A percentile compares a stretch with the other conserved stretches of the same genome.
These are phyloP conservation scores for Eonycteris spelaea DNA, from an alignment of 2,113 vertebrate species.

Conservation along the genomic window DNA sequence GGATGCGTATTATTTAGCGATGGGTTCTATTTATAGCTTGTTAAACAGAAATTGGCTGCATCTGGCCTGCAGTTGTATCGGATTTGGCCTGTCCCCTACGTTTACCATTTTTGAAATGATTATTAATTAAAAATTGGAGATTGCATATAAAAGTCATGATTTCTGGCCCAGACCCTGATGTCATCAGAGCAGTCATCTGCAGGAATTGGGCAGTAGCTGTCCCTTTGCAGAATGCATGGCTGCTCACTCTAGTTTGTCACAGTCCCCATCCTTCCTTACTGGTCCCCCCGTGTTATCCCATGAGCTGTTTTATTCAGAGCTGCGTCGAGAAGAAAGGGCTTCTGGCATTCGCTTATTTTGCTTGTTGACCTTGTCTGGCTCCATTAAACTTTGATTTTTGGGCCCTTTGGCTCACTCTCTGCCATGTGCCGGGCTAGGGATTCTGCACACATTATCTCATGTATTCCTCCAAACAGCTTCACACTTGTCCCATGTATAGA, in stretches of 20 bases:
- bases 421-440: background rate
- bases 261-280: background rate
- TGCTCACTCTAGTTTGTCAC: rapidly evolving
- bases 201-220: background rate
- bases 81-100: background rate
- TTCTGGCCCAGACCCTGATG: background rate
- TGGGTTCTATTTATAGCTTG: background rate
- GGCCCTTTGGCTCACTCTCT: background rate
- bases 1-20: no score
- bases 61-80: background rate
- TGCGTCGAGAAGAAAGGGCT: background rate
- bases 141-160: background rate
- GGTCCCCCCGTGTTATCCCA: rapidly evolving
- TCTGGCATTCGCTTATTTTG: background rate
- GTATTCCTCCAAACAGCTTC: background rate
- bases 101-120: background rate
- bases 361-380: background rate
- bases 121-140: background rate
- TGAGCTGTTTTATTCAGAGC: background rate
- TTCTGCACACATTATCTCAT: background rate
- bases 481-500: background rate
- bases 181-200: rapidly evolving
- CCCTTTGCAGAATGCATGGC: rapidly evolving
- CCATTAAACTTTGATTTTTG: background rate
- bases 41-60: background rate